Evolutionary conservation across 2,113 vertebrate species (phyloP), one percentile per base, ranked within the genome.

Genomic region (Prionailurus viverrinus): DNA sequence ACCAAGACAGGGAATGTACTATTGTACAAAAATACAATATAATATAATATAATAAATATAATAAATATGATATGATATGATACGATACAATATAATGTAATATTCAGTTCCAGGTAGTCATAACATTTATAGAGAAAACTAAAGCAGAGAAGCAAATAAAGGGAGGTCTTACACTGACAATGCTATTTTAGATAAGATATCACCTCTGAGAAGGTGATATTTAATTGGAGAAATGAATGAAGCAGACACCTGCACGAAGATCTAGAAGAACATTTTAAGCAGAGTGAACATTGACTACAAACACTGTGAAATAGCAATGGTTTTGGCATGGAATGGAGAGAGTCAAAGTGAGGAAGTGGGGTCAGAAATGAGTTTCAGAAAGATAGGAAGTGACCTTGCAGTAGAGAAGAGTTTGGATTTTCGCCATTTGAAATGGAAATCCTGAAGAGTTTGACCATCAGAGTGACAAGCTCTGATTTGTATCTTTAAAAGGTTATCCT

Each of bases 211-310:
- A 68, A 66, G 21, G 9, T 39, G 31, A 11, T 25, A 48, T 73
- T 94, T 91, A 76, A 66, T 25, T 68, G 36, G 41, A 68, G 21
- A 83, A 76, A 53, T 41, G 19, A 93, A 76, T 36, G 31, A 76
- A 21, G 4, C 16, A 53, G 78, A 68, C 27, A 29, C 9, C 25
- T 36, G n/a, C 23, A 2, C 41, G 9, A 78, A 51, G 36, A 27
- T 55, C 21, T 36, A 61, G 45, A 80, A 76, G 51, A 85, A 74
- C 5, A 8, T 41, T 92, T 55, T 65, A 90, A 66, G 6, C 11
- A 78, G 21, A 61, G 23, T 51, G 27, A 61, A 16, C 4, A n/a
- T 39, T 79, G 51, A 91, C 10, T 14, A 25, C 19, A 69, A 66
- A 48, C 45, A 25, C 23, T 33, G 3, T 39, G 39, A 33, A 31